Percentiles rank a stretch among this genome's conserved stretches.
Conservation (phyloP, 1,140 invertebrate genomes). For the Triops longicaudatus region DNA sequence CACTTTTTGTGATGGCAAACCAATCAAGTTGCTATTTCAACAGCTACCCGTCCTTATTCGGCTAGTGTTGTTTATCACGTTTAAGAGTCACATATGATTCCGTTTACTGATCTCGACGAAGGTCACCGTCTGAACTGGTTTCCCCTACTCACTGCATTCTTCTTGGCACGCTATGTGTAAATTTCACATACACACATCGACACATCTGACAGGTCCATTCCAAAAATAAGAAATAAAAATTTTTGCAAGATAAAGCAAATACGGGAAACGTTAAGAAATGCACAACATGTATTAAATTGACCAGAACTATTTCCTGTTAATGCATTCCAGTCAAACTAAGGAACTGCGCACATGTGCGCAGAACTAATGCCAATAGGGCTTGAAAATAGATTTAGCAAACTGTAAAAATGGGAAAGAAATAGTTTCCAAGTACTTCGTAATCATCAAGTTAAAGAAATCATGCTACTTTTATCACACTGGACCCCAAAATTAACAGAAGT, state of each 20-base stretch:
- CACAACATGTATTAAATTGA: conserved; percentile 13
- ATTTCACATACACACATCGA: too few relatives aligned
- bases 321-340: neutral
- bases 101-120: too few relatives aligned
- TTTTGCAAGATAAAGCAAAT: neutral
- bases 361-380: neutral
- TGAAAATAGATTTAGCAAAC: neutral
- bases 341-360: neutral
- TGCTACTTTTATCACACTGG: neutral
- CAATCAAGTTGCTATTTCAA: too few relatives aligned
- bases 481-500: conserved; percentile 9
- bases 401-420: neutral
- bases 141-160: too few relatives aligned
- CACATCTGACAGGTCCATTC: too few relatives aligned
- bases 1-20: too few relatives aligned
- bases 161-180: too few relatives aligned
- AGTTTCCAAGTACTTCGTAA: neutral
- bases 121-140: too few relatives aligned
- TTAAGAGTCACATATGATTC: too few relatives aligned
- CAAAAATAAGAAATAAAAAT: neutral
- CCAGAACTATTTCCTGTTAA: conserved; percentile 15
- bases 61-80: too few relatives aligned
- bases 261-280: neutral
- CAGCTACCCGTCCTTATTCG: too few relatives aligned
- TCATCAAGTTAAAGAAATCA: neutral